Evolutionary conservation across 2,888 invertebrate genomes (phyloP).

Genomic region (Macaria liturata): DNA sequence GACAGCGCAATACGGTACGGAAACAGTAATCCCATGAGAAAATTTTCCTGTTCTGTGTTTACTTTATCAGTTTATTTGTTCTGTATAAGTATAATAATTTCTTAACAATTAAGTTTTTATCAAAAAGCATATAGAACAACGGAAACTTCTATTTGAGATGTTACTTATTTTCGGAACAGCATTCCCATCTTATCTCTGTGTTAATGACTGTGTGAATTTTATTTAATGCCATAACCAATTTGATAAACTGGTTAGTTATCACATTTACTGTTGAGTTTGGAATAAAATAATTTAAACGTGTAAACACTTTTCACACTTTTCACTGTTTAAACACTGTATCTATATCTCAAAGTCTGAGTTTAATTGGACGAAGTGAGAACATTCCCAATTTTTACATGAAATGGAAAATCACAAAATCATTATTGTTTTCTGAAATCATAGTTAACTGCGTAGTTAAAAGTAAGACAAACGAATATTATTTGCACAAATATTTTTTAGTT

Average conservation of each 20-base stretch:
- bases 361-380: no score
- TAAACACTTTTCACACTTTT: no score
- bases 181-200: slow-evolving; percentile 14
- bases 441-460: no score
- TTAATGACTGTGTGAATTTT: slow-evolving; percentile 4
- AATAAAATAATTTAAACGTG: no score
- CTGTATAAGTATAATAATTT: neutral
- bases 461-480: no score
- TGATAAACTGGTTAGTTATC: neutral
- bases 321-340: no score
- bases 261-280: neutral
- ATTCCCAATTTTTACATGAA: no score
- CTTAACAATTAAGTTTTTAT: slow-evolving; percentile 17
- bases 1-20: slow-evolving; percentile 15
- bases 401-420: no score
- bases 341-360: no score
- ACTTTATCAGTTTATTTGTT: slow-evolving; percentile 20
- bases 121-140: slow-evolving; percentile 23
- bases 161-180: slow-evolving; percentile 7
- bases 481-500: no score
- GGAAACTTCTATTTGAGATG: slow-evolving; percentile 32
- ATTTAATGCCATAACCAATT: neutral
- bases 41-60: slow-evolving; percentile 23
- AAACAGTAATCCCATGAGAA: slow-evolving; percentile 19
- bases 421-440: no score